Percentiles rank a stretch among this genome's conserved stretches.
Conservation (phyloP, 2,888 invertebrate genomes). For the Drosophila atripex region DNA sequence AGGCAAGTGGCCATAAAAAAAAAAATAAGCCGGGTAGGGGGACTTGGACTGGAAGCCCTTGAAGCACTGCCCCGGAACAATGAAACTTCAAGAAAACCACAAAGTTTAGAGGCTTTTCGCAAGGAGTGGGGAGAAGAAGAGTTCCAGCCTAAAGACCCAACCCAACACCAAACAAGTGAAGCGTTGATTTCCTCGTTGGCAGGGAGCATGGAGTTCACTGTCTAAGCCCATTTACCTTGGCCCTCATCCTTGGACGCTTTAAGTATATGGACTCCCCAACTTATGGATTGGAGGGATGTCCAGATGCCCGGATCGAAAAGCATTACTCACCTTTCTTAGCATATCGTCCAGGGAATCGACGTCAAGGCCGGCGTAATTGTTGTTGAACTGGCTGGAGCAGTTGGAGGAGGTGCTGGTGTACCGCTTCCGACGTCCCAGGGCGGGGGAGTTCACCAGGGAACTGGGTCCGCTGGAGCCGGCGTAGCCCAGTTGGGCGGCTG, state of each 20-base stretch:
- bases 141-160: slow-evolving; percentile 15
- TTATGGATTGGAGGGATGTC: no score
- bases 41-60: slow-evolving; percentile 23
- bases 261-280: background rate
- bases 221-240: background rate
- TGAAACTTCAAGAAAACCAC: slow-evolving; percentile 40
- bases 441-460: slow-evolving; percentile 84
- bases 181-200: slow-evolving; percentile 18
- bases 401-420: slow-evolving; percentile 86
- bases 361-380: slow-evolving; percentile 86
- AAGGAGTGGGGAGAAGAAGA: background rate
- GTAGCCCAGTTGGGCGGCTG: slow-evolving; percentile 66
- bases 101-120: slow-evolving; percentile 13
- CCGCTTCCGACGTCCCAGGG: slow-evolving; percentile 87
- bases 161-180: slow-evolving; percentile 18
- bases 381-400: slow-evolving; percentile 87
- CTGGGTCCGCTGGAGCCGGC: slow-evolving; percentile 79
- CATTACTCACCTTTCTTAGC: slow-evolving; percentile 89
- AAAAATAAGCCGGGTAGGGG: background rate
- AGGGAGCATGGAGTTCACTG: background rate
- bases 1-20: background rate
- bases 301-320: no score
- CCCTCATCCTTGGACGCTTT: no score
- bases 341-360: slow-evolving; percentile 92
- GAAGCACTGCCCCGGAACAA: slow-evolving; percentile 33